phyloP scores from a whole-genome alignment of 2,888 invertebrate species.

The Megastigmus dorsalis region DNA sequence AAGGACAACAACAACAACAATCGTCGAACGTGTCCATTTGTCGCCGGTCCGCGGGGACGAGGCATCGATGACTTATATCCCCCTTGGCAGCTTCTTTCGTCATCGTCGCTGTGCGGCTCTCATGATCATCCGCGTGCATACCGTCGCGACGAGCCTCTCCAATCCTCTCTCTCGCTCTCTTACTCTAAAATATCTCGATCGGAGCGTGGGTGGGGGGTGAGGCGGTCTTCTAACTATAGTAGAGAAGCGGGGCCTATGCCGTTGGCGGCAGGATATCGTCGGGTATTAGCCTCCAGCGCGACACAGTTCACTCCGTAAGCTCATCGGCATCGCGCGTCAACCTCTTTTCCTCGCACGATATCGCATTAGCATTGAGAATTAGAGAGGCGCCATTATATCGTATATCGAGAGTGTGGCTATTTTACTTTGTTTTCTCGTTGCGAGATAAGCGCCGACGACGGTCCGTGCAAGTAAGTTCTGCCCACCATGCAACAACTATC shows the following conservation, averaged over 20 bases:
- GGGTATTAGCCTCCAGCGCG: slow-evolving; percentile 67
- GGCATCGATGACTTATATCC: too few relatives aligned
- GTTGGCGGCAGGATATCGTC: slow-evolving; percentile 69
- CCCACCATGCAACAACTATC: too few relatives aligned
- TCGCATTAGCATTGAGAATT: too few relatives aligned
- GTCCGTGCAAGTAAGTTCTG: slow-evolving; percentile 56
- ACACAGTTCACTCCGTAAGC: slow-evolving; percentile 71
- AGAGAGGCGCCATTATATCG: too few relatives aligned
- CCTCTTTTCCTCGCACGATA: too few relatives aligned
- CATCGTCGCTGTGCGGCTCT: not conserved
- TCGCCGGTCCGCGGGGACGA: too few relatives aligned
- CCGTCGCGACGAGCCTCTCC: too few relatives aligned
- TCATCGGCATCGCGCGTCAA: slow-evolving; percentile 68
- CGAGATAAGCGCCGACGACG: not conserved
- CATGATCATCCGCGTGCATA: not conserved
- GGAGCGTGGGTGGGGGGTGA: slow-evolving; percentile 51
- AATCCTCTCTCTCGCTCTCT: slow-evolving; percentile 10
- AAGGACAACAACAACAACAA: too few relatives aligned
- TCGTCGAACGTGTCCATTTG: too few relatives aligned
- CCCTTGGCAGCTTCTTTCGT: not conserved
- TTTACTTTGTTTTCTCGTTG: too few relatives aligned
- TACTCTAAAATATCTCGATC: slow-evolving; percentile 49
- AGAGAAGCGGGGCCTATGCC: slow-evolving; percentile 49
- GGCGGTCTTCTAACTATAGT: slow-evolving; percentile 72
- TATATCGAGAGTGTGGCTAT: too few relatives aligned